Conservation (phyloP, 2,888 invertebrate species). For the Drosophila anomelani region DNA sequence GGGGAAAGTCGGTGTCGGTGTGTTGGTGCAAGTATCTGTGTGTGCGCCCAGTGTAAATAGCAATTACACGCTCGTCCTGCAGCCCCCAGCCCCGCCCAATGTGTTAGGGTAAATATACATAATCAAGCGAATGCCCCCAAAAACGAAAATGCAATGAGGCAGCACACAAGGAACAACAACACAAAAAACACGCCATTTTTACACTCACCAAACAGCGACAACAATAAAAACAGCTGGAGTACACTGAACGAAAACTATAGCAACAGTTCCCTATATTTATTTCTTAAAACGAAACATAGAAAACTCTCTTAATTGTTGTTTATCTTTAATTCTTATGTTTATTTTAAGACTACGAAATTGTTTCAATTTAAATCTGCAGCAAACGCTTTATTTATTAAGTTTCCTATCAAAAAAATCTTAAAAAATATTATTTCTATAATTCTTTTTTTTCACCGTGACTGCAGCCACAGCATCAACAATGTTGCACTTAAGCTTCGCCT, state of each 20-base stretch:
- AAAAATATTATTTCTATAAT: not conserved
- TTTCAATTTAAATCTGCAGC: too few relatives aligned
- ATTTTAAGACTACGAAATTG: too few relatives aligned
- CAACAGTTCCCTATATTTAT: too few relatives aligned
- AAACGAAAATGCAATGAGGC: slow-evolving; percentile 56
- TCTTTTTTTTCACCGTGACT: slow-evolving; percentile 4
- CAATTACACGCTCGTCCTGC: slow-evolving; percentile 61
- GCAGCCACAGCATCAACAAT: slow-evolving; percentile 41
- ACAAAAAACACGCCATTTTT: slow-evolving; percentile 24
- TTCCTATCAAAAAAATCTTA: not conserved
- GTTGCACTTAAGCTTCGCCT: slow-evolving; percentile 52
- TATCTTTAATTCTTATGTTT: too few relatives aligned
- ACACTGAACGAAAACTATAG: not conserved
- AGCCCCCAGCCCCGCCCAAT: slow-evolving; percentile 6
- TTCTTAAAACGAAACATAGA: too few relatives aligned
- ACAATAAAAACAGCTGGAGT: slow-evolving; percentile 11
- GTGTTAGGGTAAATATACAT: slow-evolving; percentile 44
- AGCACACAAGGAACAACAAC: slow-evolving; percentile 32
- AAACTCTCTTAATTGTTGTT: too few relatives aligned
- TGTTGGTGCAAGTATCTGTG: slow-evolving; percentile 46
- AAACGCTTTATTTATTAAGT: too few relatives aligned
- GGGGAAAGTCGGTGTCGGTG: slow-evolving; percentile 4
- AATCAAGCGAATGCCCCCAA: slow-evolving; percentile 51
- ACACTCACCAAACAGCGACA: slow-evolving; percentile 19
- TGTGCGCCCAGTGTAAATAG: slow-evolving; percentile 65